Conservation (phyloP, 1,140 invertebrate genomes). For the Drosophila lowei region DNA sequence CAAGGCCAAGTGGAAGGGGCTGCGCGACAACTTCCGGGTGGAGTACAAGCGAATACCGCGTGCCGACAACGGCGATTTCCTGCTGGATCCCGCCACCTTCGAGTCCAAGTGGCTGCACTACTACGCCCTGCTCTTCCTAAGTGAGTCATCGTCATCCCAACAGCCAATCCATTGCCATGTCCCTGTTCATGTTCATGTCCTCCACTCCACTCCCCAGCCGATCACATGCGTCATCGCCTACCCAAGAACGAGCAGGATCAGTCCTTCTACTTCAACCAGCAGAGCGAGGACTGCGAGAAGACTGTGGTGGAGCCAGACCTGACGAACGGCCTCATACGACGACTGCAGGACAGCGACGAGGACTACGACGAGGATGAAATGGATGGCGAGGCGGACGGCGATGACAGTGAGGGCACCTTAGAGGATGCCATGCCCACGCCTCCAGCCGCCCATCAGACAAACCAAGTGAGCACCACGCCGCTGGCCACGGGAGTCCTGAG, state of each 20-base stretch:
- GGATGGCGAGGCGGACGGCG: conserved; percentile 60
- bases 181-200: too few relatives aligned
- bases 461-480: conserved; percentile 65
- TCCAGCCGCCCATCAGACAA: conserved; percentile 74
- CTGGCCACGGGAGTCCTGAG: conserved; percentile 60
- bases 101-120: conserved; percentile 83
- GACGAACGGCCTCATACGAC: conserved; percentile 76
- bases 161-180: neutral
- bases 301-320: conserved; percentile 79
- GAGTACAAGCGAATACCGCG: conserved; percentile 82
- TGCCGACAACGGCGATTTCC: conserved; percentile 75
- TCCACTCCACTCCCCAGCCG: conserved; percentile 49
- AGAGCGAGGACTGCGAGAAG: conserved; percentile 78
- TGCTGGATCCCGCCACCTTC: conserved; percentile 76
- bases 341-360: conserved; percentile 77
- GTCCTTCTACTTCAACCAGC: conserved; percentile 77
- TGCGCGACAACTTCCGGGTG: conserved; percentile 82
- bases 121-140: conserved; percentile 77
- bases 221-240: conserved; percentile 80
- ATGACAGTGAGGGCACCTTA: conserved; percentile 57
- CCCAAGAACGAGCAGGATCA: conserved; percentile 80
- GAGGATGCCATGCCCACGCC: conserved; percentile 64
- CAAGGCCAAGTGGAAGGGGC: conserved; percentile 83
- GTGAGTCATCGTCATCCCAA: conserved; percentile 55
- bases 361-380: conserved; percentile 78